Percentiles rank a stretch among this genome's conserved stretches.
These are phyloP conservation scores for Priocnemis perturbator DNA, from an alignment of 2,888 invertebrate genomes.

Conservation along the genomic window DNA sequence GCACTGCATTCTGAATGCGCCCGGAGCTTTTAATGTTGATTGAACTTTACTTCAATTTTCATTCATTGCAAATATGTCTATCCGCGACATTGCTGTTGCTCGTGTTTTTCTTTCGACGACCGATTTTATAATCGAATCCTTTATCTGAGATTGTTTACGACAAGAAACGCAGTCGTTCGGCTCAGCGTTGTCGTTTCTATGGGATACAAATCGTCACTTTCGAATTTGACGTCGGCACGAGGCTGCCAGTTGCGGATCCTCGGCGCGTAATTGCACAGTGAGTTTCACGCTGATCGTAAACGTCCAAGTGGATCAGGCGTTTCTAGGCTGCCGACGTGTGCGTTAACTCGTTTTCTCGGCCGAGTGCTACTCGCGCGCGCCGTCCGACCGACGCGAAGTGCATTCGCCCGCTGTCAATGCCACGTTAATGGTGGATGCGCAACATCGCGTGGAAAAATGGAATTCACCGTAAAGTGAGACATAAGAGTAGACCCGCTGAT, in stretches of 20 bases:
- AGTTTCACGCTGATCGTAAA: conserved; percentile 61
- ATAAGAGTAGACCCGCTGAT: background rate
- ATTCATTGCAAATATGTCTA: no score
- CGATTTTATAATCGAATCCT: no score
- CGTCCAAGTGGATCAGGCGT: conserved; percentile 61
- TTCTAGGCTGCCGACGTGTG: conserved; percentile 37
- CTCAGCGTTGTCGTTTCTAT: conserved; percentile 21
- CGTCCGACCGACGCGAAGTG: no score
- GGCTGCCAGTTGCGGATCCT: conserved; percentile 34
- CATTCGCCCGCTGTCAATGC: conserved; percentile 33
- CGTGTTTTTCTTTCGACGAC: no score
- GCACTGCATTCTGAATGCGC: no score
- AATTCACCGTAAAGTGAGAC: conserved; percentile 10
- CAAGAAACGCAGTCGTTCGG: background rate
- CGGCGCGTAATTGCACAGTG: conserved; percentile 52
- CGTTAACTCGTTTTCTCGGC: conserved; percentile 45
- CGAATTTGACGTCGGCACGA: conserved; percentile 36
- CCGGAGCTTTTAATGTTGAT: no score
- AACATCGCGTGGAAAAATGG: conserved; percentile 18
- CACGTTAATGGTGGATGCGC: conserved; percentile 30
- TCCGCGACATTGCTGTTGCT: no score
- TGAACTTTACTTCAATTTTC: no score
- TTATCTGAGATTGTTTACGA: no score
- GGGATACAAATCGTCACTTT: conserved; percentile 45
- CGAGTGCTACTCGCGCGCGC: conserved; percentile 26